Evolutionary conservation across 2,888 invertebrate species (phyloP).

Genomic region (Trachelus tabidus): DNA sequence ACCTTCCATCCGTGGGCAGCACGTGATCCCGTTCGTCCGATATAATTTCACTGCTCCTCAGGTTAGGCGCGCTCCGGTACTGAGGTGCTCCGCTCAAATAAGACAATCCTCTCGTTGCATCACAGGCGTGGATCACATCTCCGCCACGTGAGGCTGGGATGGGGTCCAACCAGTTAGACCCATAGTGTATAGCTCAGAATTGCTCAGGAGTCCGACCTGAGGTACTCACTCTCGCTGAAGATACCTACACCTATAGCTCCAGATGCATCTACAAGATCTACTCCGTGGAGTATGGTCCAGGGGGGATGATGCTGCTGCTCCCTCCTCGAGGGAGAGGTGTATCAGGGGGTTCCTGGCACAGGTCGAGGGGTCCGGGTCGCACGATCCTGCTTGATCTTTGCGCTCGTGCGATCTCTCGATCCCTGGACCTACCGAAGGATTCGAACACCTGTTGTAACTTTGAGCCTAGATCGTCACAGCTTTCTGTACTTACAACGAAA

Average conservation of each 20-base stretch:
- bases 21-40: conserved; percentile 10
- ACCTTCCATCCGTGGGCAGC: neutral
- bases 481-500: neutral
- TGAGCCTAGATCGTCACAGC: neutral
- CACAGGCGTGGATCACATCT: conserved; percentile 61
- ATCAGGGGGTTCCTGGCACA: conserved; percentile 37
- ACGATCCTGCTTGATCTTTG: conserved; percentile 66
- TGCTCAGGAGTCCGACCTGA: neutral
- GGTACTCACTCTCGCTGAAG: neutral
- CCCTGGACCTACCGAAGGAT: conserved; percentile 40
- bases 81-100: conserved; percentile 9
- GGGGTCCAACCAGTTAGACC: neutral
- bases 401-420: conserved; percentile 63
- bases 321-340: conserved; percentile 19
- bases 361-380: conserved; percentile 65
- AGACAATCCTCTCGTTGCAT: conserved; percentile 49
- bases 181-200: neutral
- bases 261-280: neutral
- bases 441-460: conserved; percentile 26
- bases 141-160: conserved; percentile 48
- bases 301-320: conserved; percentile 10
- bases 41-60: conserved; percentile 21
- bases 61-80: conserved; percentile 9
- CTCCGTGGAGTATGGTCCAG: neutral
- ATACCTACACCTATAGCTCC: neutral